Base-by-base conservation (phyloP, 2,113 vertebrate species). In the Corvus hawaiiensis region DNA sequence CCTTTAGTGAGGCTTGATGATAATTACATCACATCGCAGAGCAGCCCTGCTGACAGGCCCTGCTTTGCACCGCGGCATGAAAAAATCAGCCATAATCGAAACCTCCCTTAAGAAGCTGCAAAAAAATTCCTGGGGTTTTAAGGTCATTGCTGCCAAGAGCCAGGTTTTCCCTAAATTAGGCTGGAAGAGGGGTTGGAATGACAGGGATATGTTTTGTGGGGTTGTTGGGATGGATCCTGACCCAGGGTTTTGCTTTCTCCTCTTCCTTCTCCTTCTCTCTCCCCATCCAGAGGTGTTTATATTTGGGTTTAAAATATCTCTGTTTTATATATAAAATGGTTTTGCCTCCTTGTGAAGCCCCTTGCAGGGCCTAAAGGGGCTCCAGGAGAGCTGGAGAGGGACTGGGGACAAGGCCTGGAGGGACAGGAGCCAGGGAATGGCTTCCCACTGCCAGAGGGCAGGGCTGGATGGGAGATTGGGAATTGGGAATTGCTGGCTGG, bases 281-380 rank as follows among this genome's bases (percentile, higher is more conserved):
- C 28, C 14, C 35, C 12, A 26, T 26, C 6, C 21, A 62, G 24
- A 35, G 10, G 8, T 37, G 23, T 54, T 74, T 39, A 1, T 15
- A 16, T 6, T 1, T 1, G 2, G 16, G 23, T 33, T 74, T 16
- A 7, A 86, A 67, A 35, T 4, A 26, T 6, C 3, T 9, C 1
- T 26, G 1, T 1, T 46, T 17, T 27, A 8, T 8, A 7, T 2
- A 4, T 0, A 3, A 14, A 11, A 8, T 7, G 12, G 3, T 19
- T 86, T 71, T 68, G 3, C 2, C 44, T 46, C 18, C 10, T 44
- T 32, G 19, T 56, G 88, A 49, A 63, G 30, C 8, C 10, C 1
- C 43, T 66, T 0, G 0, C 24, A 58, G 21, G 15, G 26, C 21
- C 21, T 52, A 0, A 18, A 59, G 83, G 83, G 21, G 33, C 73